Base-by-base conservation (phyloP, 2,797 vertebrate species). In the Melanotaenia maccullochi region DNA sequence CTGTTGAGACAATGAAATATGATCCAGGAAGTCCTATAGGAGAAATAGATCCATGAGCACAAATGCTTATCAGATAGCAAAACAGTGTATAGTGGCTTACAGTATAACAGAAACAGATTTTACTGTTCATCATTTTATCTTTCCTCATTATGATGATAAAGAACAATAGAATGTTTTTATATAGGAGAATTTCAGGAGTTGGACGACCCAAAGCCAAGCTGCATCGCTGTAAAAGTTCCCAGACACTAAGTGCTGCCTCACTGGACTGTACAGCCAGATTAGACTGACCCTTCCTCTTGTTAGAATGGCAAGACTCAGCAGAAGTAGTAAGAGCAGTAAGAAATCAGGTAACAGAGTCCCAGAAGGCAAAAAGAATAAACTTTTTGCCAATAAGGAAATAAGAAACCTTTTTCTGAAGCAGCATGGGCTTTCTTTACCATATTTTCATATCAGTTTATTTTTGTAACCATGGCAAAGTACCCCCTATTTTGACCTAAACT, bases 41-140 rank as follows among this genome's bases (percentile, higher is more conserved):
- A 54, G 8, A 22, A 33, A 58, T 51, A 32, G 42, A 61, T 57
- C n/a, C 24, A 49, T 9, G 9, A 12, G 36, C 57, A 18, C 8
- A 5, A 67, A 63, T 24, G 60, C 24, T 67, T 24, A 63, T 66
- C 55, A 47, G 62, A 68, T 12, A 1, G 33, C 32, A 44, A 35
- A 66, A 11, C 42, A 32, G n/a, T 18, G 11, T 11, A 67, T 56
- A 7, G 32, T 18, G 28, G 35, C 16, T 64, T 55, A 47, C 20
- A 66, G 22, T 30, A 44, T 9, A 52, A 28, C n/a, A 4, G 14
- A 13, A 22, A 38, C 28, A 25, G 16, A 30, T 65, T 58, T 16
- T 32, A 24, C 20, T 56, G 30, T 20, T 61, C 38, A 42, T 47
- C 28, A 40, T 40, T 65, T 60, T 65, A 54, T 47, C 22, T 47